Percentiles rank a stretch among this genome's conserved stretches.
Evolutionary conservation across 1,140 invertebrate species (phyloP).

Genomic region (Macrocentrus cingulum): DNA sequence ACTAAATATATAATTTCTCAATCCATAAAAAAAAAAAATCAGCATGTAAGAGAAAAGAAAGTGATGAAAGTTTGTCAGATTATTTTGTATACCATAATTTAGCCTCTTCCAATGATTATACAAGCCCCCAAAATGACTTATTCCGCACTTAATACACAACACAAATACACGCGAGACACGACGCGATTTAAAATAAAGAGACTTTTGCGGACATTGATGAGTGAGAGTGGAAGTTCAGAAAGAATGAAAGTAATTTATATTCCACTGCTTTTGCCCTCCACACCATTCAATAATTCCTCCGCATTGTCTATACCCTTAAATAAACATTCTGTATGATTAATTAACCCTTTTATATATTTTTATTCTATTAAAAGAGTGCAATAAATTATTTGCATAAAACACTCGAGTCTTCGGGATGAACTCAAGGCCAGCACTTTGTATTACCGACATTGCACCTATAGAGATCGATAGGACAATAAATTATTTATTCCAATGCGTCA

Average conservation of each 20-base stretch:
- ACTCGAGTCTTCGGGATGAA: neutral
- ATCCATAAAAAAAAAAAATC: neutral
- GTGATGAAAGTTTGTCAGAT: neutral
- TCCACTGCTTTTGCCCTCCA: neutral
- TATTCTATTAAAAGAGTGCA: no score
- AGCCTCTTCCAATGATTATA: no score
- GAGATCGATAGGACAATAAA: constrained; percentile 15
- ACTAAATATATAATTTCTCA: no score
- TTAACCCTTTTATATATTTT: neutral
- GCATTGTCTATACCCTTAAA: neutral
- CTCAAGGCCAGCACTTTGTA: constrained; percentile 18
- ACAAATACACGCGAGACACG: no score
- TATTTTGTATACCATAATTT: no score
- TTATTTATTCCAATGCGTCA: constrained; percentile 6
- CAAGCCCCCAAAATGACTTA: no score
- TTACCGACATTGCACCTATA: constrained; percentile 1
- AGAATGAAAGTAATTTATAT: constrained; percentile 8
- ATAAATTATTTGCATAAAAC: constrained; percentile 6
- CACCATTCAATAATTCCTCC: neutral
- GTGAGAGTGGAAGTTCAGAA: constrained; percentile 10
- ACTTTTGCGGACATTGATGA: neutral
- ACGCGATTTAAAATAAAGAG: no score
- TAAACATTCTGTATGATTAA: neutral
- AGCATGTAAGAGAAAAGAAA: neutral
- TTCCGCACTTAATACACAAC: no score